Evolutionary conservation across 2,113 vertebrate species (phyloP).

Genomic region (Brachypteracias leptosomus): DNA sequence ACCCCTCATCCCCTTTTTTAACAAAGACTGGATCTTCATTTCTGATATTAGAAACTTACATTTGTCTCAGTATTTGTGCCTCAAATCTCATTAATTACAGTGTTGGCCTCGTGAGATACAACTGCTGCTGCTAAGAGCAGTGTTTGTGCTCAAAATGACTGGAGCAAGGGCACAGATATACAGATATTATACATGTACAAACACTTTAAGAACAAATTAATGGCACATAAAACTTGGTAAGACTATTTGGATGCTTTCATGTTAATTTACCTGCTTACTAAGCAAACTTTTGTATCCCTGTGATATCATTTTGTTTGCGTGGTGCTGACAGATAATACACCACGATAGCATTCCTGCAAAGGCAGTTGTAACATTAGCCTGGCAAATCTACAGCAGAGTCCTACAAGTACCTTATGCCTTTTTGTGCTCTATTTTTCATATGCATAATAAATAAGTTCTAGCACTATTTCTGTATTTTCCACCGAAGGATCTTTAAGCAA

Average conservation of each 20-base stretch:
- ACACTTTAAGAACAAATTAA: background rate
- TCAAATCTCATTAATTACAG: slow-evolving; percentile 74
- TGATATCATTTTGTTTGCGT: background rate
- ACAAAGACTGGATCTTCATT: slow-evolving; percentile 58
- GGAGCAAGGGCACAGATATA: slow-evolving; percentile 51
- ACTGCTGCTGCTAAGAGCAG: slow-evolving; percentile 61
- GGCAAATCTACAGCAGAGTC: slow-evolving; percentile 33
- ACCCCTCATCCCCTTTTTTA: background rate
- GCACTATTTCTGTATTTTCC: background rate
- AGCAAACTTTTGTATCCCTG: background rate
- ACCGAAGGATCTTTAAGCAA: background rate
- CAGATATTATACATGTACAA: background rate
- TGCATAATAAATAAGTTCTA: background rate
- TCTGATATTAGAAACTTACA: slow-evolving; percentile 46
- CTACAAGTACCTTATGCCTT: slow-evolving; percentile 11
- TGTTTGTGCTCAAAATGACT: slow-evolving; percentile 57
- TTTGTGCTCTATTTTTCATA: background rate
- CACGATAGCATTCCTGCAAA: background rate
- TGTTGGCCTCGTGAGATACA: slow-evolving; percentile 52
- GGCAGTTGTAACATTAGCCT: background rate
- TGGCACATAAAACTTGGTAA: background rate
- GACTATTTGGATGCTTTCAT: background rate
- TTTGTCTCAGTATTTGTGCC: slow-evolving; percentile 57
- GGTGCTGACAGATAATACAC: background rate
- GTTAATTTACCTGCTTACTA: background rate